Conservation (phyloP, 2,797 vertebrate species). For the Apogon hyalosoma region DNA sequence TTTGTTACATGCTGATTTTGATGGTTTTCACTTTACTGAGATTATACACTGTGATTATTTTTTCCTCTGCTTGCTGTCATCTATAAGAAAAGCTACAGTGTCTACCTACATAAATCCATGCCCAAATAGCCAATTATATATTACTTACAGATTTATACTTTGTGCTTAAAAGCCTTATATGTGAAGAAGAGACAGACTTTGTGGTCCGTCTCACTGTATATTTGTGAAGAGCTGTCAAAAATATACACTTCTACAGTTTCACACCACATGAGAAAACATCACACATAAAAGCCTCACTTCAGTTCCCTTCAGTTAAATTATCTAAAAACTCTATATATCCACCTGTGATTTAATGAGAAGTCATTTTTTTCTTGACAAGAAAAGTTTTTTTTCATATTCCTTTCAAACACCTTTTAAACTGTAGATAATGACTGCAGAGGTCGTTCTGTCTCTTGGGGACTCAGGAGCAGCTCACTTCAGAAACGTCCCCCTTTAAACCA, state of each 20-base stretch:
- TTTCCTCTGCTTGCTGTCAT: background rate
- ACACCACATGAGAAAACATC: conserved; percentile 23
- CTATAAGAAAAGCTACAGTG: conserved; percentile 1
- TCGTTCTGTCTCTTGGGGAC: conserved; percentile 4
- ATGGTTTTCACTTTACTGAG: conserved; percentile 4
- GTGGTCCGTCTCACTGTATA: background rate
- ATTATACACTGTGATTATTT: background rate
- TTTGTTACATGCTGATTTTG: background rate
- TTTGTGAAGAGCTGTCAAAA: conserved; percentile 10
- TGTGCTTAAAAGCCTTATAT: conserved; percentile 14
- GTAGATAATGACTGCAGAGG: conserved; percentile 30
- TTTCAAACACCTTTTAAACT: conserved; percentile 4
- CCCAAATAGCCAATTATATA: background rate
- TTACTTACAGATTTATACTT: background rate
- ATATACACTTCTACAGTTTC: conserved; percentile 11
- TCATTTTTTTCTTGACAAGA: conserved; percentile 20
- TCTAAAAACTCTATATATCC: conserved; percentile 13
- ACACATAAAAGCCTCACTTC: conserved; percentile 13
- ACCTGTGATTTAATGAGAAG: conserved; percentile 12
- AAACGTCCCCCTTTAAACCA: conserved; percentile 14
- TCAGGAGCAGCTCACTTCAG: conserved; percentile 11
- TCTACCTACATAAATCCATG: background rate
- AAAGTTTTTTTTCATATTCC: conserved; percentile 8
- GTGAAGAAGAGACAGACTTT: background rate
- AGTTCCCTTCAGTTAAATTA: conserved; percentile 1